Conservation (phyloP, 2,797 vertebrate genomes). For the Epinephelus awoara region DNA sequence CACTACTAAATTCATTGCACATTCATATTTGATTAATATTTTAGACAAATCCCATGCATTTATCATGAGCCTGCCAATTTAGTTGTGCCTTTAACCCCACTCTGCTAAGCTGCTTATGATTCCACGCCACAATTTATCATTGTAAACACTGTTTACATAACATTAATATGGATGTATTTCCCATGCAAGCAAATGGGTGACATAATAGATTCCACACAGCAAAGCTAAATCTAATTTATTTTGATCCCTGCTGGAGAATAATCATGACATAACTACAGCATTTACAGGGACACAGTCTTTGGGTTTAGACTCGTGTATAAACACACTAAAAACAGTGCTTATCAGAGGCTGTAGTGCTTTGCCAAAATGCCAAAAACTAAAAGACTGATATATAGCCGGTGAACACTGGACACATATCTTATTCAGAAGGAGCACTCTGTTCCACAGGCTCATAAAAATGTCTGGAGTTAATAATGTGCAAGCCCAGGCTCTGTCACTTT, state of each 20-base stretch:
- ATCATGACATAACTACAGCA: constrained; percentile 33
- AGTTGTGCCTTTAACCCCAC: constrained; percentile 61
- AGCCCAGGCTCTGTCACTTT: constrained; percentile 75
- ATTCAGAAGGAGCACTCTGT: constrained; percentile 78
- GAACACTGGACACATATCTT: constrained; percentile 70
- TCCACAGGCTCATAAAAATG: constrained; percentile 79
- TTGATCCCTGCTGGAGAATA: constrained; percentile 33
- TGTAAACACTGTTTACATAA: constrained; percentile 74
- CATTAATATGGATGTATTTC: constrained; percentile 69
- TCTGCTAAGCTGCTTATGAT: constrained; percentile 71
- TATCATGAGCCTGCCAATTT: constrained; percentile 78
- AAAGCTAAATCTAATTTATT: constrained; percentile 55
- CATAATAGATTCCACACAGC: constrained; percentile 53
- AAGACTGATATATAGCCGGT: constrained; percentile 54
- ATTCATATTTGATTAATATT: constrained; percentile 83
- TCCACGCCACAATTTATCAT: constrained; percentile 70
- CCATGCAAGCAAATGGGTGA: constrained; percentile 53
- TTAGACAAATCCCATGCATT: constrained; percentile 80
- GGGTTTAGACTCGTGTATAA: constrained; percentile 32
- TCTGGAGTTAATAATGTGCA: constrained; percentile 82
- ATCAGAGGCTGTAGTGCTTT: constrained; percentile 39
- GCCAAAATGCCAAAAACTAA: constrained; percentile 38
- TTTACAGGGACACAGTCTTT: constrained; percentile 36
- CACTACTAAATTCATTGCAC: constrained; percentile 71
- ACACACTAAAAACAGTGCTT: constrained; percentile 35